These are phyloP conservation scores for Lepilemur septentrionalis DNA, from an alignment of 2,797 vertebrate genomes.

Conservation along the genomic window DNA sequence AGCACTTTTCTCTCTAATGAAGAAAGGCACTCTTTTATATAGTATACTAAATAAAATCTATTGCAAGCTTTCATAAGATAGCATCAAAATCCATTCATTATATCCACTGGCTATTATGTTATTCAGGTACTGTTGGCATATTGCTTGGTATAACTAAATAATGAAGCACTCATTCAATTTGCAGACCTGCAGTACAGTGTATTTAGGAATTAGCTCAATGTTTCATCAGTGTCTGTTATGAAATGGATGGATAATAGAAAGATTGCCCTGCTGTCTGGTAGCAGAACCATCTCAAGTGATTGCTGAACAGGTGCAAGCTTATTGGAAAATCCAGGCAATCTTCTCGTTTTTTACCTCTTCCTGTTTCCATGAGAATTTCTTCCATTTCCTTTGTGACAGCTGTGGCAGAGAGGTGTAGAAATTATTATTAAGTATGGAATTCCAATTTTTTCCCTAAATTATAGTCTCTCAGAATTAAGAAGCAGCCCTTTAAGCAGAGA, in stretches of 20 bases:
- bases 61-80: constrained; percentile 52
- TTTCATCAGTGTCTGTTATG: constrained; percentile 61
- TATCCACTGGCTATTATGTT: constrained; percentile 39
- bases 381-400: constrained; percentile 50
- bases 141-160: constrained; percentile 64
- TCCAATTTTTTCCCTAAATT: constrained; percentile 62
- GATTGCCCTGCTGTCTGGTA: constrained; percentile 36
- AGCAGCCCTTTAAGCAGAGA: constrained; percentile 51
- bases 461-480: constrained; percentile 43
- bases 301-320: neutral
- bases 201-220: constrained; percentile 67
- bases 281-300: constrained; percentile 44
- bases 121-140: constrained; percentile 56
- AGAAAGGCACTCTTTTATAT: constrained; percentile 59
- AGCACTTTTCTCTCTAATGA: constrained; percentile 10
- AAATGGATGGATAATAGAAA: constrained; percentile 66
- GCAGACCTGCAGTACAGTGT: constrained; percentile 34
- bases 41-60: constrained; percentile 53
- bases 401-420: neutral
- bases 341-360: neutral
- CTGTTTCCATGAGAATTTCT: constrained; percentile 26
- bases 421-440: constrained; percentile 39
- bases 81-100: constrained; percentile 61
- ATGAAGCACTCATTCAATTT: constrained; percentile 70
- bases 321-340: constrained; percentile 30